Percentiles rank a stretch among this genome's conserved stretches.
These are phyloP conservation scores for Aurelia sp. DNA, from an alignment of 30 jellyfish, hydroid and myxozoan genomes.

Conservation along the genomic window DNA sequence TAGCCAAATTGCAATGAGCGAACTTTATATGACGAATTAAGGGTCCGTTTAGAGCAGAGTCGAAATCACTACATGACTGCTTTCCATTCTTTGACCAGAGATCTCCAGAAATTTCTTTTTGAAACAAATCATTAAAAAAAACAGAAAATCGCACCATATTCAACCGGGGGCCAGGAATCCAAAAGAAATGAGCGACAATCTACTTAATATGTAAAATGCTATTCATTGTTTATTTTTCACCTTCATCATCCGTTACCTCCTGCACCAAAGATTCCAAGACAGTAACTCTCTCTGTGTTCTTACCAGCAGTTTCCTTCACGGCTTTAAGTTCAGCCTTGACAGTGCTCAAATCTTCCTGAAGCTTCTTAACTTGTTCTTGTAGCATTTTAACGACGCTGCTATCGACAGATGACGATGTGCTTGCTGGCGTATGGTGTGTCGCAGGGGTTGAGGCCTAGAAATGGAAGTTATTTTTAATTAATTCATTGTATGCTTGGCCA, in stretches of 20 bases:
- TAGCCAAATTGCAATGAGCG: too few species aligned
- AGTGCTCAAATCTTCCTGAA: conserved; percentile 67
- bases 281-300: conserved; percentile 83
- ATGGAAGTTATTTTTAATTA: background rate
- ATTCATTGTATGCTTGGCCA: background rate
- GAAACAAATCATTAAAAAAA: background rate
- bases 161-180: conserved; percentile 25
- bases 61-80: too few species aligned
- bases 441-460: conserved; percentile 2
- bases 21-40: too few species aligned
- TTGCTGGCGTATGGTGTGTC: conserved; percentile 41
- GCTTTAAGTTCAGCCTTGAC: conserved; percentile 73
- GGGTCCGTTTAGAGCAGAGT: too few species aligned
- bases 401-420: conserved; percentile 57
- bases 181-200: conserved; percentile 17
- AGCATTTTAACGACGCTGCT: conserved; percentile 66
- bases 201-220: background rate
- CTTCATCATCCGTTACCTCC: conserved; percentile 86
- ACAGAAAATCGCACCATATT: background rate
- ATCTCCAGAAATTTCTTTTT: too few species aligned
- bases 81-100: too few species aligned
- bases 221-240: conserved; percentile 32
- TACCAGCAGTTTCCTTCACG: conserved; percentile 56
- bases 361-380: conserved; percentile 77
- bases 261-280: conserved; percentile 86